Conservation (phyloP, 2,888 invertebrate species). For the Eurois occulta region DNA sequence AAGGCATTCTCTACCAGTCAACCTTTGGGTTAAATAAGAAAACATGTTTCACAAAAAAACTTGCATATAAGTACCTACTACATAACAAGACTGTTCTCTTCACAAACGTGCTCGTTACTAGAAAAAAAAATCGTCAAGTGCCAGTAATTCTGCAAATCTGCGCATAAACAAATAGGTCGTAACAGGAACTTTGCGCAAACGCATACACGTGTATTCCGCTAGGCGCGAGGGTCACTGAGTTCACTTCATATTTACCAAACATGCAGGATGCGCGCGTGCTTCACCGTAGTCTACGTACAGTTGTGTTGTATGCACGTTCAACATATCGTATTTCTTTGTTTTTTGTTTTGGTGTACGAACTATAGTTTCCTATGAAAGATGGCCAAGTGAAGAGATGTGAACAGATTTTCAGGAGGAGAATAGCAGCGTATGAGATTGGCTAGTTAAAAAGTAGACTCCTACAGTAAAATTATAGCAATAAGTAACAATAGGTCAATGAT, state of each 20-base stretch:
- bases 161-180: slow-evolving; percentile 49
- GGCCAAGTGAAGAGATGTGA: background rate
- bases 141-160: slow-evolving; percentile 48
- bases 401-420: background rate
- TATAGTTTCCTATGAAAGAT: background rate
- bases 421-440: background rate
- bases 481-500: background rate
- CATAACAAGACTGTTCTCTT: slow-evolving; percentile 6
- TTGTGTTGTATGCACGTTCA: slow-evolving; percentile 42
- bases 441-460: background rate
- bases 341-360: background rate
- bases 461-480: background rate
- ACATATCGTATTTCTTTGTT: slow-evolving; percentile 26
- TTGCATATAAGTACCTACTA: background rate
- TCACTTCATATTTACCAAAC: slow-evolving; percentile 85
- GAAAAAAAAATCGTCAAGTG: slow-evolving; percentile 43
- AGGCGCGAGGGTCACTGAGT: slow-evolving; percentile 79
- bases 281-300: slow-evolving; percentile 53
- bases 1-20: no score
- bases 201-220: slow-evolving; percentile 59
- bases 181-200: slow-evolving; percentile 60
- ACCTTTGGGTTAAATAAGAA: no score
- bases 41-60: background rate
- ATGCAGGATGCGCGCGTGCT: slow-evolving; percentile 78
- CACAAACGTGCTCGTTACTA: background rate